A percentile compares a stretch with the other conserved stretches of the same genome.
phyloP scores from a whole-genome alignment of 2,888 invertebrate genomes.

The Drosophila nigritarsus region DNA sequence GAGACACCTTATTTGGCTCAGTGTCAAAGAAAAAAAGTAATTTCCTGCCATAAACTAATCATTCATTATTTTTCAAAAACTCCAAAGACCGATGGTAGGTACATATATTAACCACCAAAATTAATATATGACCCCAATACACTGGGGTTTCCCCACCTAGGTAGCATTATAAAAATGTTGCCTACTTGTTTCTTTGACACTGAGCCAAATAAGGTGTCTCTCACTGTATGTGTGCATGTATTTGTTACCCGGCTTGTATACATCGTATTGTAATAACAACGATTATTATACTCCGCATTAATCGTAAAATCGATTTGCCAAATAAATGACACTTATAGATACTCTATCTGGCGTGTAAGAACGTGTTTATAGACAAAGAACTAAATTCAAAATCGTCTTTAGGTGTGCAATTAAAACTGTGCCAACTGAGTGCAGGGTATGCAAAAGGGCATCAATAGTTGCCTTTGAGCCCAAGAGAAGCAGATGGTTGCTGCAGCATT shows the following conservation, averaged over 20 bases:
- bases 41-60: no score
- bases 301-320: slow-evolving; percentile 23
- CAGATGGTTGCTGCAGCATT: slow-evolving; percentile 24
- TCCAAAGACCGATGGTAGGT: no score
- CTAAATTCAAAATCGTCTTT: background rate
- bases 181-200: no score
- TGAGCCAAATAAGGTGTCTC: no score
- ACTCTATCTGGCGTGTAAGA: background rate
- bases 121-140: no score
- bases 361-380: background rate
- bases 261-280: slow-evolving; percentile 8
- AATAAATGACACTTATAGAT: slow-evolving; percentile 15
- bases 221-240: background rate
- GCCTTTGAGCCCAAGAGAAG: slow-evolving; percentile 19
- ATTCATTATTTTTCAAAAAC: no score
- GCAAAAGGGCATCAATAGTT: slow-evolving; percentile 21
- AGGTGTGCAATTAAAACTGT: background rate
- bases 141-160: no score
- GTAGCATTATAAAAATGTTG: no score
- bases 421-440: slow-evolving; percentile 1
- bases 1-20: no score
- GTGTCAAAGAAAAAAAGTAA: no score
- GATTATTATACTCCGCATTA: slow-evolving; percentile 9
- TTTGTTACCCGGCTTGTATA: slow-evolving; percentile 9
- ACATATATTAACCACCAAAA: no score